Conservation (phyloP, 2,888 invertebrate genomes). For the Tryphoninae sp. region DNA sequence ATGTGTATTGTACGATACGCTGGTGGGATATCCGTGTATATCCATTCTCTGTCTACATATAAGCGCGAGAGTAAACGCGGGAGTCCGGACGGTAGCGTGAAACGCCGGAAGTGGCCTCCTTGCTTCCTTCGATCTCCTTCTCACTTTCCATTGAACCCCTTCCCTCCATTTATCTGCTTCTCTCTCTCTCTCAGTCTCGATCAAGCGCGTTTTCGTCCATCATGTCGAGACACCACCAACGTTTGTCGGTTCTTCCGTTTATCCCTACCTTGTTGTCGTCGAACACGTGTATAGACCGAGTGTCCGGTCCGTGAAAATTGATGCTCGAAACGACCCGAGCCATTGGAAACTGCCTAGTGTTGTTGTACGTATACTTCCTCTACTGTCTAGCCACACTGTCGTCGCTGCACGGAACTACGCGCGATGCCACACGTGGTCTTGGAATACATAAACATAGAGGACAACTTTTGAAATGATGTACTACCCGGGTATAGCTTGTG, state of each 20-base stretch:
- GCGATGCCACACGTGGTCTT: neutral
- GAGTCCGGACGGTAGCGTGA: slow-evolving; percentile 36
- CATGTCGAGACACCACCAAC: slow-evolving; percentile 5
- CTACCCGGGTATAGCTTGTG: neutral
- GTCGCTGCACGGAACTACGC: neutral
- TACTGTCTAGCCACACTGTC: slow-evolving; percentile 1
- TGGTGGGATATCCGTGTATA: neutral
- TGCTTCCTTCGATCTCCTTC: slow-evolving; percentile 30
- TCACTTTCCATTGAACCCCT: slow-evolving; percentile 19
- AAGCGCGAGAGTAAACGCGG: neutral
- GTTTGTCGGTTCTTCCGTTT: slow-evolving; percentile 31
- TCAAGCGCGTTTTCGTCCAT: slow-evolving; percentile 44
- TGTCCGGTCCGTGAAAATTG: slow-evolving; percentile 71
- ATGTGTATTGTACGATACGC: slow-evolving; percentile 12
- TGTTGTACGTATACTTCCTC: neutral
- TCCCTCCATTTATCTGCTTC: slow-evolving; percentile 19
- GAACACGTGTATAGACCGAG: slow-evolving; percentile 52
- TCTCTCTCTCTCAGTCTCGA: slow-evolving; percentile 30
- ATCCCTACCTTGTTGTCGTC: slow-evolving; percentile 27
- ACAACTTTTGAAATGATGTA: slow-evolving; percentile 18
- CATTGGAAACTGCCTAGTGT: neutral
- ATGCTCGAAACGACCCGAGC: slow-evolving; percentile 66
- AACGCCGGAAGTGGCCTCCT: slow-evolving; percentile 56
- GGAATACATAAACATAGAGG: slow-evolving; percentile 24
- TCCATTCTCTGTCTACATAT: neutral